Base-by-base conservation (phyloP, 2,888 invertebrate species). In the Drosophila diplacantha region DNA sequence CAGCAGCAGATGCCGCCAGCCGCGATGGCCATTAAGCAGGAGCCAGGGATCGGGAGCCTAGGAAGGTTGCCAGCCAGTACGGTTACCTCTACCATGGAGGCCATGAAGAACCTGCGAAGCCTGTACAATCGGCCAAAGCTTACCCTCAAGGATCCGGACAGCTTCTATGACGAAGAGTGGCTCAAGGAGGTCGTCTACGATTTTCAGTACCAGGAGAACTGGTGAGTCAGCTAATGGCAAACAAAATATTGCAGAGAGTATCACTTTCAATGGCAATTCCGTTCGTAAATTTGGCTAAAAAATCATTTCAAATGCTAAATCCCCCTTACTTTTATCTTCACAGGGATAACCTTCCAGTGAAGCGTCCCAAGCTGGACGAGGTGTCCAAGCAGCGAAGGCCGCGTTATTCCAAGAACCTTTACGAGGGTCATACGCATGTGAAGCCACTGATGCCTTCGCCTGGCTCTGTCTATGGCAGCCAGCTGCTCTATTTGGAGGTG, bases 301-400 rank as follows among this genome's bases (percentile, higher is more conserved):
- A 12, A 20, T 18, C 1, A 0, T 18, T 7, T 1, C 0, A 12
- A 12, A 5, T 7, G 20, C 11, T 31, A 22, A 22, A 14, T 16
- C 9, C 3, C 11, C 7, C 0, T 20, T 34, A 11, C 38, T 1
- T 14, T 24, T 7, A 2, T 49, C 14, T 46, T 11, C 18, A 9
- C 51, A 92, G 96, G 96, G 90, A 96, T 84, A 93, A 96, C 87
- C 95, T 96, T 89, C 96, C 96, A 0, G 94, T 97, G 66, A 97
- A 97, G 89, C 93, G 95, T 81, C 94, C 95, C 89, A 94, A 95
- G 88, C 90, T 91, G 32, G 91, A 88, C 47, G 89, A 91, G 77
- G 85, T 87, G 34, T 87, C 85, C 72, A 90, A 90, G 69, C 88
- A 81, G 55, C 77, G 81, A 73, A 81, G 85, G 47, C 87, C 88